Percentiles rank a stretch among this genome's conserved stretches.
Conservation (phyloP, 2,888 invertebrate genomes). For the Peribatodes rhomboidaria region DNA sequence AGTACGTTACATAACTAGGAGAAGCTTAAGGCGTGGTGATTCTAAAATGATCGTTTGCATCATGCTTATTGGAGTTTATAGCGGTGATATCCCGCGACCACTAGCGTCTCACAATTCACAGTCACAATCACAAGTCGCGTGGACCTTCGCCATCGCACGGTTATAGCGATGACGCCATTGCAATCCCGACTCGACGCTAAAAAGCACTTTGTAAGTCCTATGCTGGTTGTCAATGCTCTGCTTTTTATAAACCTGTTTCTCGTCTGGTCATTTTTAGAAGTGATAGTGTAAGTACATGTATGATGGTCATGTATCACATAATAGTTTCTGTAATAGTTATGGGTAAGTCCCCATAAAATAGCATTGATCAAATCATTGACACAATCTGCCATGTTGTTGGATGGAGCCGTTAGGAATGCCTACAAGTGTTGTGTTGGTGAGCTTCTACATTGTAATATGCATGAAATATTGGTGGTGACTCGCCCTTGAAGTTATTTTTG, state of each 20-base stretch:
- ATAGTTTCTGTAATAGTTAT: not conserved
- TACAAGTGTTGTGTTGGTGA: not conserved
- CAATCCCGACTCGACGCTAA: slow-evolving; percentile 59
- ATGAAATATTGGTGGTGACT: not conserved
- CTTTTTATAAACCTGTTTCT: slow-evolving; percentile 19
- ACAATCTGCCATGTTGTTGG: not conserved
- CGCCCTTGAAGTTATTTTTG: slow-evolving; percentile 6
- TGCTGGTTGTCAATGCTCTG: slow-evolving; percentile 25
- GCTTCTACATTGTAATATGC: not conserved
- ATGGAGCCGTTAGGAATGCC: not conserved
- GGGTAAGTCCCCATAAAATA: not conserved
- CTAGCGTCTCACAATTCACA: slow-evolving; percentile 30
- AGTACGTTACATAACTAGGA: not conserved
- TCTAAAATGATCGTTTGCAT: slow-evolving; percentile 59
- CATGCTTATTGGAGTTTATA: slow-evolving; percentile 56
- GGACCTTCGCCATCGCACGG: slow-evolving; percentile 68
- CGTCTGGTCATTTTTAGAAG: not conserved
- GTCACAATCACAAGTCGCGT: slow-evolving; percentile 45
- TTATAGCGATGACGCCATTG: slow-evolving; percentile 83
- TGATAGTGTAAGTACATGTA: not conserved
- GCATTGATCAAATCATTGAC: not conserved
- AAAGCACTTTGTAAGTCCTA: slow-evolving; percentile 29
- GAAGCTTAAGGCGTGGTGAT: slow-evolving; percentile 26
- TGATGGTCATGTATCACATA: not conserved
- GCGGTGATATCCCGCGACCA: slow-evolving; percentile 31